Evolutionary conservation across 2,113 vertebrate species (phyloP).

Genomic region (Physeter macrocephalus): DNA sequence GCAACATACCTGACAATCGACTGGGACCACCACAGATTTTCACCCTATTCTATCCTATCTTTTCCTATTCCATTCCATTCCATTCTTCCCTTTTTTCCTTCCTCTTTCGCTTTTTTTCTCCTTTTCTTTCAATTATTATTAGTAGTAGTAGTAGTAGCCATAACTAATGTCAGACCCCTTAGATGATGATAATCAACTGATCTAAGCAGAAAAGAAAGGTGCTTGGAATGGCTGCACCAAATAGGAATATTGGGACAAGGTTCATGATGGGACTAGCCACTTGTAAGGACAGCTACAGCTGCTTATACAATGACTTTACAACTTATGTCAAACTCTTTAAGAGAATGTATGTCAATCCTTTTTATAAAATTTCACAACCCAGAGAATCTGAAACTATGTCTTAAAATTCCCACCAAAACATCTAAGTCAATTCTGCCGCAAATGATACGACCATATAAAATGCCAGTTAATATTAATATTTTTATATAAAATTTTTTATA

Average conservation of each 20-base stretch:
- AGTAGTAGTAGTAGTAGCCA: not conserved
- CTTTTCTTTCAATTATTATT: not conserved
- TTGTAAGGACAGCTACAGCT: not conserved
- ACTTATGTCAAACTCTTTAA: not conserved
- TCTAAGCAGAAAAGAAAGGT: not conserved
- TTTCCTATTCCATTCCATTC: too few species aligned
- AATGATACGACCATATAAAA: not conserved
- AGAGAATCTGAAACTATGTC: not conserved
- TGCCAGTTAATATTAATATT: not conserved
- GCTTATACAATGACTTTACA: not conserved
- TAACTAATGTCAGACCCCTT: not conserved
- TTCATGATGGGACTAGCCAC: not conserved
- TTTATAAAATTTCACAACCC: not conserved
- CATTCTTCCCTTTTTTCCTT: not conserved
- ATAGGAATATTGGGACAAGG: not conserved
- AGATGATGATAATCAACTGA: not conserved
- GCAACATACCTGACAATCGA: not conserved
- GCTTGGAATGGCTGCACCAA: not conserved
- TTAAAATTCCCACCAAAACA: conserved; percentile 41
- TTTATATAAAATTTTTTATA: too few species aligned
- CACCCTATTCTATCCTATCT: not conserved
- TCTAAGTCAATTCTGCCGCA: conserved; percentile 17
- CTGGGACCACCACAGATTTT: not conserved
- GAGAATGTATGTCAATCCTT: not conserved
- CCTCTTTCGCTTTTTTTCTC: not conserved